phyloP scores from a whole-genome alignment of 2,113 vertebrate species.

The Euleptes europaea region DNA sequence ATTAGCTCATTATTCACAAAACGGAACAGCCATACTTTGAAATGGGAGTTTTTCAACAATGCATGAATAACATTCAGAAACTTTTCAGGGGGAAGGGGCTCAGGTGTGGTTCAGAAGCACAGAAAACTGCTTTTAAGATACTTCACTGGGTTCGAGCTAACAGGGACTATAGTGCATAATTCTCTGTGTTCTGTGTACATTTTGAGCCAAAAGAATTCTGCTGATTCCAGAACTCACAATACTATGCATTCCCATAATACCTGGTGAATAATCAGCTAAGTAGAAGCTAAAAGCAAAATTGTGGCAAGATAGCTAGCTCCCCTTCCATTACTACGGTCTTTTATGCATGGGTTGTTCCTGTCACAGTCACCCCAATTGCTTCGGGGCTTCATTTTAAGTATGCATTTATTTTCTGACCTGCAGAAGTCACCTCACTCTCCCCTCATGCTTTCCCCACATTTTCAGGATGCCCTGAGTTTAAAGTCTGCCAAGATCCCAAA shows the following conservation, averaged over 20 bases:
- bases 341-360: too few relatives aligned
- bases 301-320: neutral
- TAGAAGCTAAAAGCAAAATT: neutral
- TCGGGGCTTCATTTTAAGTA: too few relatives aligned
- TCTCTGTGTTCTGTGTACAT: neutral
- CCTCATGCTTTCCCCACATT: too few relatives aligned
- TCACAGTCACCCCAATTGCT: too few relatives aligned
- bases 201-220: neutral
- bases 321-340: neutral
- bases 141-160: neutral
- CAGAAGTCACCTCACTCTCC: too few relatives aligned
- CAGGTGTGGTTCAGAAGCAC: neutral
- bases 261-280: neutral
- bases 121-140: neutral
- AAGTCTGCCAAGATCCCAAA: too few relatives aligned
- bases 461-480: too few relatives aligned
- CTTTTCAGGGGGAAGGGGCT: too few relatives aligned
- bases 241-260: neutral
- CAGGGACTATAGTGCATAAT: neutral
- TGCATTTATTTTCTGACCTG: too few relatives aligned
- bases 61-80: conserved; percentile 28
- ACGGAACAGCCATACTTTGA: conserved; percentile 22
- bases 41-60: conserved; percentile 19
- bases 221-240: neutral
- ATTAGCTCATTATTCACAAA: conserved; percentile 56